These are phyloP conservation scores for Ruditapes philippinarum DNA, from an alignment of 1,140 invertebrate species.

Conservation along the genomic window DNA sequence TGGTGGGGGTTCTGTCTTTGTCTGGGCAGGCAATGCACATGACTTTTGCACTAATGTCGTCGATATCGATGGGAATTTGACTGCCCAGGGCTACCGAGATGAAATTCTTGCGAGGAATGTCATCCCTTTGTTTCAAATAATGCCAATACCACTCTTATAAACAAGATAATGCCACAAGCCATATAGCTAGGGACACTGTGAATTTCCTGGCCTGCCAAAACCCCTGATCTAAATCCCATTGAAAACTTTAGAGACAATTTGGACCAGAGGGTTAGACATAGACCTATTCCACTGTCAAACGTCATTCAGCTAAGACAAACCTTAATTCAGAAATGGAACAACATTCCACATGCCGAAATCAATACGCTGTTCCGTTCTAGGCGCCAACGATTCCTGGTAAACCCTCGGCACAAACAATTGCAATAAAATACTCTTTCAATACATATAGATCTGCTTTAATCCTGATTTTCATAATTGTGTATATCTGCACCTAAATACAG, in stretches of 20 bases:
- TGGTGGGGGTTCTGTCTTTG: neutral
- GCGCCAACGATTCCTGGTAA: neutral
- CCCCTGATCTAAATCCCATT: slow-evolving; percentile 10
- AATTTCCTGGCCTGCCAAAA: too few relatives aligned
- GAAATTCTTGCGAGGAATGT: neutral
- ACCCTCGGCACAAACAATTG: neutral
- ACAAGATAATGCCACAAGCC: too few relatives aligned
- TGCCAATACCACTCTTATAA: too few relatives aligned
- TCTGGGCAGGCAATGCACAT: neutral
- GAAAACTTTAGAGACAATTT: slow-evolving; percentile 43
- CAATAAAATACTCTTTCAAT: slow-evolving; percentile 15
- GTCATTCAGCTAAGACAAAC: neutral
- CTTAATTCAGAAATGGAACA: neutral
- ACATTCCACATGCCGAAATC: neutral
- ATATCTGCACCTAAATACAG: neutral
- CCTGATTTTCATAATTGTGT: neutral
- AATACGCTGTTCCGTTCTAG: neutral
- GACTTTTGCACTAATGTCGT: neutral
- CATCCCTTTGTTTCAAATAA: too few relatives aligned
- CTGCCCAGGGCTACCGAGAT: neutral
- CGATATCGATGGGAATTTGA: slow-evolving; percentile 12
- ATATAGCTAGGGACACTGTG: too few relatives aligned
- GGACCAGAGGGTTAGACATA: neutral
- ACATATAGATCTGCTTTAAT: neutral
- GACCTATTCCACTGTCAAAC: slow-evolving; percentile 4